Conservation (phyloP, 2,888 invertebrate genomes). For the Sinotaia quadrata region DNA sequence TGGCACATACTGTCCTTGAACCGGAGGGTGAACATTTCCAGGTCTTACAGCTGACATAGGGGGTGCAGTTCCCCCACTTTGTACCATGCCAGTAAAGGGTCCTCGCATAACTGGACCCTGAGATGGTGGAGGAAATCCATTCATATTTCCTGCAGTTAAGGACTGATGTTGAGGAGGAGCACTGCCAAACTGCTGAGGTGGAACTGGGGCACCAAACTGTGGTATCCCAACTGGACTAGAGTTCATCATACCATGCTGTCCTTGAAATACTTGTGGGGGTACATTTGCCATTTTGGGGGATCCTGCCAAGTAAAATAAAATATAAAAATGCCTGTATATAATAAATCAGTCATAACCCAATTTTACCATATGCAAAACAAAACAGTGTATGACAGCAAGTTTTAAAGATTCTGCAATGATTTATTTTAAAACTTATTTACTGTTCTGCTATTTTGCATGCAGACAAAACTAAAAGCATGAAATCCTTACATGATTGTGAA, state of each 20-base stretch:
- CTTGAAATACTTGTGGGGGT: slow-evolving; percentile 14
- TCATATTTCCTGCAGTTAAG: slow-evolving; percentile 18
- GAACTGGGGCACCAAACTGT: slow-evolving; percentile 9
- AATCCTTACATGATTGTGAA: no score
- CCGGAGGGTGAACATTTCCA: slow-evolving; percentile 16
- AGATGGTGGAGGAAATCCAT: slow-evolving; percentile 27
- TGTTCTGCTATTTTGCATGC: no score
- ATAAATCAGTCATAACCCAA: no score
- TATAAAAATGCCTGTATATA: neutral
- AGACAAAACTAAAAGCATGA: no score
- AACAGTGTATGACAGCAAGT: no score
- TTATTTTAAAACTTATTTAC: no score
- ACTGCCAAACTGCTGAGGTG: slow-evolving; percentile 10
- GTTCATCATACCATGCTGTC: slow-evolving; percentile 20
- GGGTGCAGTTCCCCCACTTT: slow-evolving; percentile 17
- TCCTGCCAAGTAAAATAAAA: slow-evolving; percentile 4
- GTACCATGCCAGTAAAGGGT: slow-evolving; percentile 9
- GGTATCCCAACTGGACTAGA: slow-evolving; percentile 13
- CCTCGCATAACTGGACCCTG: slow-evolving; percentile 13
- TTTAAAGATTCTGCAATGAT: no score
- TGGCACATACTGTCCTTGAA: slow-evolving; percentile 18
- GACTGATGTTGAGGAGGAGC: slow-evolving; percentile 8
- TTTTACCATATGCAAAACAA: neutral
- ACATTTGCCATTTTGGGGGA: slow-evolving; percentile 14
- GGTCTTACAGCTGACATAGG: slow-evolving; percentile 1